These are phyloP conservation scores for Aphaenogaster ashmeadi DNA, from an alignment of 1,140 invertebrate genomes.

Conservation along the genomic window DNA sequence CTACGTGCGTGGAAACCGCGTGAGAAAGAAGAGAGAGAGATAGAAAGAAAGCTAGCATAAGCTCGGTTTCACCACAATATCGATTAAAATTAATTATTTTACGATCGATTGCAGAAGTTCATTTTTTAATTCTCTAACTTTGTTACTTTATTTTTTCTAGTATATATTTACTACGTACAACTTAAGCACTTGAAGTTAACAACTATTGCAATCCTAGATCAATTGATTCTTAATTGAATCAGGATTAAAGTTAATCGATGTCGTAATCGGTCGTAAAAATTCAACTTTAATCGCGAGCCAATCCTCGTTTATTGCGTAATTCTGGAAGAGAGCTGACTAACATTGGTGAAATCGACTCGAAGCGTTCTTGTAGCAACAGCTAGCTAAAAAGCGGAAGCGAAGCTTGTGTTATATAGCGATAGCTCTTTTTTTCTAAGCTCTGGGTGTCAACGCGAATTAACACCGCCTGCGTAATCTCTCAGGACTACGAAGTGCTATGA, in stretches of 20 bases:
- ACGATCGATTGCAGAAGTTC: not conserved
- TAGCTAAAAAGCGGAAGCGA: conserved; percentile 79
- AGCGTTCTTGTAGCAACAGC: conserved; percentile 27
- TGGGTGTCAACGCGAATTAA: conserved; percentile 37
- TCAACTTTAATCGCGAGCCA: not conserved
- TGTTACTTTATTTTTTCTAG: not conserved
- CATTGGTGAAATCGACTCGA: conserved; percentile 2
- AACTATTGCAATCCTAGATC: not conserved
- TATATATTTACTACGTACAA: not conserved
- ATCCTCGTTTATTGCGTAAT: not conserved
- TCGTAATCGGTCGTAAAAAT: not conserved
- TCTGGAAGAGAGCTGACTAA: not conserved
- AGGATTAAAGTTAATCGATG: not conserved
- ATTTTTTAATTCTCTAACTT: not conserved
- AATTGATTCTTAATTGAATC: not conserved
- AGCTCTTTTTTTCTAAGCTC: conserved; percentile 78
- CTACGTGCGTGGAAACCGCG: not conserved
- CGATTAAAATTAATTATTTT: conserved; percentile 8
- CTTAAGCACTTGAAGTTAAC: not conserved
- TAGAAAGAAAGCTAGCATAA: conserved; percentile 24
- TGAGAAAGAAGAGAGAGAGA: conserved; percentile 31
- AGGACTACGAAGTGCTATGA: conserved; percentile 33
- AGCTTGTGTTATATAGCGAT: conserved; percentile 76
- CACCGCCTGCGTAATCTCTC: not conserved
- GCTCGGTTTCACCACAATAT: not conserved